Percentiles rank a stretch among this genome's conserved stretches.
Evolutionary conservation across 2,888 invertebrate genomes (phyloP).

Genomic region (Andricus quercusramuli): DNA sequence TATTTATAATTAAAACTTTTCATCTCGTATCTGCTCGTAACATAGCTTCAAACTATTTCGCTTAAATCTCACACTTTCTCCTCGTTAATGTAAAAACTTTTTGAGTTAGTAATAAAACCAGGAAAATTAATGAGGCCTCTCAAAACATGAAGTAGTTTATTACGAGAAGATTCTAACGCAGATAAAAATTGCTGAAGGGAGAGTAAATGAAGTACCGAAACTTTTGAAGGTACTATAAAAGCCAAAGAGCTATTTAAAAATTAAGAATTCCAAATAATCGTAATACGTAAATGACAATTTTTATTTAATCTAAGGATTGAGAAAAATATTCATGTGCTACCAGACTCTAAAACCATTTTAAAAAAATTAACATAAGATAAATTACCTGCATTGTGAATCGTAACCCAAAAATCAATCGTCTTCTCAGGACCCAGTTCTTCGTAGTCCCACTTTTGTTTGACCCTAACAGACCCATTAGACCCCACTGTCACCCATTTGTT

Average conservation of each 20-base stretch:
- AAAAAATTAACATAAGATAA: not conserved
- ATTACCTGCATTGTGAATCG: conserved; percentile 92
- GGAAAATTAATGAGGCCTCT: not conserved
- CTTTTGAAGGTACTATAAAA: not conserved
- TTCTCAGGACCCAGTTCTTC: conserved; percentile 96
- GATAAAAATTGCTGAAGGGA: not conserved
- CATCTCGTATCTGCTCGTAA: not conserved
- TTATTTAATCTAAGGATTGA: not conserved
- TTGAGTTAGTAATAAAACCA: not conserved
- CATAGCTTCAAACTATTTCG: not conserved
- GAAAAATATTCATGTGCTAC: conserved; percentile 9
- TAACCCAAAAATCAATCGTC: conserved; percentile 97
- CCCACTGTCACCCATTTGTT: conserved; percentile 97
- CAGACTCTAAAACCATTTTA: conserved; percentile 10
- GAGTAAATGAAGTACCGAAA: not conserved
- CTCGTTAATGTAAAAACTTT: not conserved
- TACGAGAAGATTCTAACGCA: not conserved
- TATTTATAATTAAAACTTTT: not conserved
- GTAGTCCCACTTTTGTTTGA: conserved; percentile 98
- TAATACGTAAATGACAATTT: too few relatives aligned
- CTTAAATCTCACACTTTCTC: not conserved
- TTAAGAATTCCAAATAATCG: not conserved
- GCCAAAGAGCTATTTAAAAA: not conserved
- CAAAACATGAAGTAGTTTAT: not conserved
- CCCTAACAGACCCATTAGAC: conserved; percentile 93